A percentile compares a stretch with the other conserved stretches of the same genome.
phyloP scores from a whole-genome alignment of 1,140 invertebrate genomes.

The Rhagoletis pomonella region DNA sequence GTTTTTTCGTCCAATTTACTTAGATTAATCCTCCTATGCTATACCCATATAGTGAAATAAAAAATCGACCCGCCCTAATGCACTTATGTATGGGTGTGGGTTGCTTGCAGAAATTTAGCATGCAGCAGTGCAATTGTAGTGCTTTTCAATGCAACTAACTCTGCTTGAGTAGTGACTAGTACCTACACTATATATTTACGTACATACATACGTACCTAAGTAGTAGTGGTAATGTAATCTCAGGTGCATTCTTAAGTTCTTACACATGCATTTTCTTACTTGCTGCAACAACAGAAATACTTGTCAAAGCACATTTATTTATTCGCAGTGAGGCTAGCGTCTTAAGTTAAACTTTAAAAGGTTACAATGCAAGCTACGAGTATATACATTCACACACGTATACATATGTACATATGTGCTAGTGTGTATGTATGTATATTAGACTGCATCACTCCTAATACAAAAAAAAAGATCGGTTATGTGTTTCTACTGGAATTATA shows the following conservation, averaged over 20 bases:
- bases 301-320: neutral
- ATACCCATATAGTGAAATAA: too few species aligned
- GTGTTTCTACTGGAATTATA: too few species aligned
- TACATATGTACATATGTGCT: too few species aligned
- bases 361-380: neutral
- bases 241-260: neutral
- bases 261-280: neutral
- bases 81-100: neutral
- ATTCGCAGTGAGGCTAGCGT: neutral
- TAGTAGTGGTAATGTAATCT: neutral
- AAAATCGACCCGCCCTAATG: neutral
- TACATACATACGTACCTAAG: too few species aligned
- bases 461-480: too few species aligned
- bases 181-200: too few species aligned
- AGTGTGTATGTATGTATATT: too few species aligned
- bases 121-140: conserved; percentile 5
- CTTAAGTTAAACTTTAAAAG: conserved; percentile 43
- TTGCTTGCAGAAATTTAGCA: neutral
- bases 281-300: neutral
- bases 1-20: too few species aligned
- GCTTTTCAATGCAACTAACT: too few species aligned
- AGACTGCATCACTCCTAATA: too few species aligned
- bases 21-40: too few species aligned
- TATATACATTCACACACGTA: too few species aligned
- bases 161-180: neutral